Conservation (phyloP, 2,113 vertebrate species). For the Uropsilus gracilis region DNA sequence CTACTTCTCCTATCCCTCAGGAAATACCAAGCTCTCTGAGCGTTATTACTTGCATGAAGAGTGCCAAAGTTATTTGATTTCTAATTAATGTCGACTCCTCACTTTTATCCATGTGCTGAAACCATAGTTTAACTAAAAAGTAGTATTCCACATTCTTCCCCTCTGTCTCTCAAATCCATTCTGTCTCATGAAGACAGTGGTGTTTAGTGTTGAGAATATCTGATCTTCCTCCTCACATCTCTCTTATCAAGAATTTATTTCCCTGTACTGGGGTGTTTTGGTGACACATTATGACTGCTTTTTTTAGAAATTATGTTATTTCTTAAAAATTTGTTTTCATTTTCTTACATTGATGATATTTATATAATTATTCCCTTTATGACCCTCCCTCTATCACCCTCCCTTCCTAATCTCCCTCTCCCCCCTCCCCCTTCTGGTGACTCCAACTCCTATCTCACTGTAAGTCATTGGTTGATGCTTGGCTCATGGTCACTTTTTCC, state of each 20-base stretch:
- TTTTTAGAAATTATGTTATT: too few species aligned
- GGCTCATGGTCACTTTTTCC: too few species aligned
- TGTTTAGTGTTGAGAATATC: neutral
- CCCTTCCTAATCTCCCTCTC: too few species aligned
- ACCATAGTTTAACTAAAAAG: neutral
- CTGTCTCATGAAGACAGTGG: neutral
- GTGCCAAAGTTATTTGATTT: neutral
- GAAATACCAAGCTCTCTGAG: neutral
- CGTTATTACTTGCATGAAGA: neutral
- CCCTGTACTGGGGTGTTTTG: neutral
- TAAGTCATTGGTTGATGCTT: too few species aligned
- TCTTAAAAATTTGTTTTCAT: too few species aligned
- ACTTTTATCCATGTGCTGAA: neutral
- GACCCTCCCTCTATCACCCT: too few species aligned
- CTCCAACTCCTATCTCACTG: too few species aligned
- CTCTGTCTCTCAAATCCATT: neutral
- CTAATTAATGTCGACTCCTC: neutral
- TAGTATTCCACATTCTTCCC: neutral
- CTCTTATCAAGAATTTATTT: conserved; percentile 22
- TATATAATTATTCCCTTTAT: too few species aligned
- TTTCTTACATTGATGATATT: too few species aligned
- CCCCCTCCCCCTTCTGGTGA: too few species aligned
- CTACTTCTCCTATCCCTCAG: neutral
- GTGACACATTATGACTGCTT: neutral
- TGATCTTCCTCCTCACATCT: neutral